Evolutionary conservation across 2,888 invertebrate species (phyloP).

Genomic region (Leptothorax acervorum): DNA sequence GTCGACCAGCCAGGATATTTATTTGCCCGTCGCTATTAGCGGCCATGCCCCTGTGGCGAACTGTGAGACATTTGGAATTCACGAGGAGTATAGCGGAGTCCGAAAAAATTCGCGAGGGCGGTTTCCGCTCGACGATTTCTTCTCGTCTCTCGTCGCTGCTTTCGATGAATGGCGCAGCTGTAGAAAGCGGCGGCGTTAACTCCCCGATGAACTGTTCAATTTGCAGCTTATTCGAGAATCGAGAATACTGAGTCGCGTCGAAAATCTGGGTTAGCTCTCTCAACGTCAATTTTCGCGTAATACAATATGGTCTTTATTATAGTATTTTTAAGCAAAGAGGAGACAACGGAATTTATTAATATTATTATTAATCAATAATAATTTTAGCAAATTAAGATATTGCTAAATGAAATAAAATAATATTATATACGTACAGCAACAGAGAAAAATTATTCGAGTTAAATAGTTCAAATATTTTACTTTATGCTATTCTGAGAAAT

Average conservation of each 20-base stretch:
- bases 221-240: constrained; percentile 32
- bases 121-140: not conserved
- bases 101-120: constrained; percentile 2
- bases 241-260: constrained; percentile 19
- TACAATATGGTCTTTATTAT: not conserved
- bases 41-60: not conserved
- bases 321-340: not conserved
- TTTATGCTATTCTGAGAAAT: not conserved
- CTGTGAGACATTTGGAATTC: constrained; percentile 27
- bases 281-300: constrained; percentile 2
- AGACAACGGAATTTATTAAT: constrained; percentile 24
- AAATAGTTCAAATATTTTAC: not conserved
- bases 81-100: not conserved
- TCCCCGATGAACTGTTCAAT: constrained; percentile 12
- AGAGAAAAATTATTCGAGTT: not conserved
- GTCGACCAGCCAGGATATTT: constrained; percentile 32
- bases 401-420: not conserved
- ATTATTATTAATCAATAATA: constrained; percentile 14
- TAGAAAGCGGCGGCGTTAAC: not conserved
- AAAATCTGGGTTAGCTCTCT: constrained; percentile 27
- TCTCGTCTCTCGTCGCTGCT: constrained; percentile 18
- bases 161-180: constrained; percentile 12
- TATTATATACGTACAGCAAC: not conserved
- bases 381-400: not conserved
- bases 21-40: constrained; percentile 16